Percentiles rank a stretch among this genome's conserved stretches.
Conservation (phyloP, 2,888 invertebrate genomes). For the Bombylius major region DNA sequence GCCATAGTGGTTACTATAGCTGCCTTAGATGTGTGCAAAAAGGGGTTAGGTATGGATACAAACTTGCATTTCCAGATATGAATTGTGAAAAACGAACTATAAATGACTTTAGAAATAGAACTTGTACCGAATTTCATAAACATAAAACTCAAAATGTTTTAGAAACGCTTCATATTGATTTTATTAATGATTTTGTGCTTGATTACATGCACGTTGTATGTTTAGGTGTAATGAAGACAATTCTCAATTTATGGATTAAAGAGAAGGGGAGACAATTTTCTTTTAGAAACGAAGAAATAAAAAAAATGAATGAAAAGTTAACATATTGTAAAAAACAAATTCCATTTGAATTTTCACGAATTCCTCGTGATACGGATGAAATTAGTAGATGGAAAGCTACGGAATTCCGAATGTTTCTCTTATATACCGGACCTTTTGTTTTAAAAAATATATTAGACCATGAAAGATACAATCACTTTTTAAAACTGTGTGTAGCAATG, state of each 20-base stretch:
- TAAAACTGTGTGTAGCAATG: no score
- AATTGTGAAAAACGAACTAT: not conserved
- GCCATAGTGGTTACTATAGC: not conserved
- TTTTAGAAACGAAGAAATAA: not conserved
- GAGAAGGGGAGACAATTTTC: not conserved
- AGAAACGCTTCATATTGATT: not conserved
- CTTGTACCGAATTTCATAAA: not conserved
- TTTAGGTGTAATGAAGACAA: not conserved
- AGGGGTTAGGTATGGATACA: not conserved
- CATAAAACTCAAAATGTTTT: not conserved
- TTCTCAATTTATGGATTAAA: not conserved
- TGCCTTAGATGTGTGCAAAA: not conserved
- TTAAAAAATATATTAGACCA: not conserved
- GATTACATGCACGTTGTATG: not conserved
- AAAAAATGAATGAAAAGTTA: not conserved
- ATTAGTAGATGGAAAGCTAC: slow-evolving; percentile 1
- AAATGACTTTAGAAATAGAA: not conserved
- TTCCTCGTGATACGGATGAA: not conserved
- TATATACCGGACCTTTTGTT: not conserved
- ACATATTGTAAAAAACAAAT: not conserved
- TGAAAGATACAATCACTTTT: not conserved
- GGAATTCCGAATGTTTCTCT: slow-evolving; percentile 11
- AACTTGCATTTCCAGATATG: not conserved
- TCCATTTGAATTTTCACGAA: not conserved
- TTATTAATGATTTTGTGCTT: not conserved